Evolutionary conservation across 2,113 vertebrate species (phyloP).

Genomic region (Peromyscus polionotus): DNA sequence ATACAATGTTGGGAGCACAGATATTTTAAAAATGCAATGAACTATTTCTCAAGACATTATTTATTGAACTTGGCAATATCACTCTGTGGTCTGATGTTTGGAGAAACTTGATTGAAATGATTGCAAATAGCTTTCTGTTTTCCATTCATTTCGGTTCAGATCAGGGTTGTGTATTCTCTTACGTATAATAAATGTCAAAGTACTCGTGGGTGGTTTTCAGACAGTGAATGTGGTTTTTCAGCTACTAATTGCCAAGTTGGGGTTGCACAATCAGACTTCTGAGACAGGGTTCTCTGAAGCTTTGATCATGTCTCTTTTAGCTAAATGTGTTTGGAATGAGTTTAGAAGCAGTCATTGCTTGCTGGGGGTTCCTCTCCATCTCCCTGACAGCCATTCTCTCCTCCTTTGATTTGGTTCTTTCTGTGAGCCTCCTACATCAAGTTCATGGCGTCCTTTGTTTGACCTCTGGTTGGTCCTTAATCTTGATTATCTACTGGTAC

Average conservation of each 20-base stretch:
- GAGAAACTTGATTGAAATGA: slow-evolving; percentile 80
- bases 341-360: slow-evolving; percentile 5
- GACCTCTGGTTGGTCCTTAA: slow-evolving; percentile 21
- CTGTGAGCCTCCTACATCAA: not conserved
- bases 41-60: slow-evolving; percentile 59
- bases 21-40: slow-evolving; percentile 7
- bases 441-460: slow-evolving; percentile 37
- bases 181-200: slow-evolving; percentile 85
- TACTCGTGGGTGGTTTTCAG: slow-evolving; percentile 83
- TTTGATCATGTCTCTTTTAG: slow-evolving; percentile 67
- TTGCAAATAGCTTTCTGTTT: slow-evolving; percentile 81
- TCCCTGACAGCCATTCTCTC: slow-evolving; percentile 30
- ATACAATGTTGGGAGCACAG: slow-evolving; percentile 2
- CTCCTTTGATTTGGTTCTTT: slow-evolving; percentile 60
- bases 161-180: slow-evolving; percentile 82
- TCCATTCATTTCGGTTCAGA: slow-evolving; percentile 82
- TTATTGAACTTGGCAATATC: slow-evolving; percentile 77
- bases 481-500: slow-evolving; percentile 22
- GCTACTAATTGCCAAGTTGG: slow-evolving; percentile 83
- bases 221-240: slow-evolving; percentile 80
- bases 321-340: slow-evolving; percentile 64
- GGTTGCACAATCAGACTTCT: slow-evolving; percentile 76
- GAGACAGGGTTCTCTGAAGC: slow-evolving; percentile 73
- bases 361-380: slow-evolving; percentile 41
- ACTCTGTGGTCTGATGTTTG: slow-evolving; percentile 71